These are phyloP conservation scores for Sceliomorpha sp. DNA, from an alignment of 2,888 invertebrate species.

Conservation along the genomic window DNA sequence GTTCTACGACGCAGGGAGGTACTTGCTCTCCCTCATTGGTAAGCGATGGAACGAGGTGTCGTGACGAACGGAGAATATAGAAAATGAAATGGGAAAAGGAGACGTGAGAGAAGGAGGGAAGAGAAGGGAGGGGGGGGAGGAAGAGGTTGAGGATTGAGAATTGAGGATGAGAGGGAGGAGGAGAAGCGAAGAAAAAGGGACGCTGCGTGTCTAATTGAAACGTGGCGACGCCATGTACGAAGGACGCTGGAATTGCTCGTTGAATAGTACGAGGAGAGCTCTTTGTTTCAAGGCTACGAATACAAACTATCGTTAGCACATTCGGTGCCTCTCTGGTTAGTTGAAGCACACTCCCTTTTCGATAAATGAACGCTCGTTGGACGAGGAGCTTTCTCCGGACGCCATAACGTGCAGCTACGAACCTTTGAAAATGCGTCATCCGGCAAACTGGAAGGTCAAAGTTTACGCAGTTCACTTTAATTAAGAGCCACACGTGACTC, in stretches of 20 bases:
- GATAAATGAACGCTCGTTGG: constrained; percentile 25
- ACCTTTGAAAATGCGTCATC: constrained; percentile 13
- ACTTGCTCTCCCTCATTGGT: constrained; percentile 37
- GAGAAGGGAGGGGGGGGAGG: neutral
- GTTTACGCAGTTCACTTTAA: too few species aligned
- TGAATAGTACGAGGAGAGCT: constrained; percentile 24
- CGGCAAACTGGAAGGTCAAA: too few species aligned
- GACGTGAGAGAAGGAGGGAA: too few species aligned
- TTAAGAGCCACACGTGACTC: too few species aligned
- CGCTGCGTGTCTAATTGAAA: constrained; percentile 56
- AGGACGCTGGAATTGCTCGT: constrained; percentile 31
- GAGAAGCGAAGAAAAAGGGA: constrained; percentile 2
- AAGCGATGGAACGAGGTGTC: constrained; percentile 31
- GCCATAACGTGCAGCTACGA: constrained; percentile 26
- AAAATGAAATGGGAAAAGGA: too few species aligned
- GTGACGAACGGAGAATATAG: constrained; percentile 14
- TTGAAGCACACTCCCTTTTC: constrained; percentile 18
- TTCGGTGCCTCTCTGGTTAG: constrained; percentile 9
- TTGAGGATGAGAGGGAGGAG: constrained; percentile 8
- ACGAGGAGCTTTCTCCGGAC: constrained; percentile 16
- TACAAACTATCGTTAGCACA: constrained; percentile 11
- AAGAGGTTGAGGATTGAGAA: too few species aligned
- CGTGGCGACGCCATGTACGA: constrained; percentile 33
- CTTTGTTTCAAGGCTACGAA: constrained; percentile 13
- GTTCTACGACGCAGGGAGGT: constrained; percentile 44